These are phyloP conservation scores for Camarhynchus parvulus DNA, from an alignment of 2,113 vertebrate species.

Conservation along the genomic window DNA sequence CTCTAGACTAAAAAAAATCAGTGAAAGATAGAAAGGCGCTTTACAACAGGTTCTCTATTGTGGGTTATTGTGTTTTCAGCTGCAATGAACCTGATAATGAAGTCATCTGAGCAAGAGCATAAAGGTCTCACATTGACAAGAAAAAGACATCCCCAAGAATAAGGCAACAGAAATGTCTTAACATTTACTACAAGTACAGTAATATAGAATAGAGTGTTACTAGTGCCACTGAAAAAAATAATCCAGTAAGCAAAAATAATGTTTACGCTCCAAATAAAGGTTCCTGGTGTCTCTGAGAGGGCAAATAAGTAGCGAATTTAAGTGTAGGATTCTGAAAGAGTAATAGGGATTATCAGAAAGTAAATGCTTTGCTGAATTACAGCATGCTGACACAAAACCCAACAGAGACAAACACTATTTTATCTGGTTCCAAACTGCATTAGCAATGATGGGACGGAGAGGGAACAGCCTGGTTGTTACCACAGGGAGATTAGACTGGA, in stretches of 20 bases:
- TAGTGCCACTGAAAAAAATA: slow-evolving; percentile 54
- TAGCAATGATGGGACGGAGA: neutral
- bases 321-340: slow-evolving; percentile 31
- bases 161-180: slow-evolving; percentile 26
- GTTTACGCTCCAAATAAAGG: slow-evolving; percentile 47
- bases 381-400: slow-evolving; percentile 37
- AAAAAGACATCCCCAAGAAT: slow-evolving; percentile 52
- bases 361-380: slow-evolving; percentile 33
- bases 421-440: neutral
- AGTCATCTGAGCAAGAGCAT: slow-evolving; percentile 54
- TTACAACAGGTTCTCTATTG: slow-evolving; percentile 47
- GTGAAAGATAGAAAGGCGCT: slow-evolving; percentile 32
- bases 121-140: slow-evolving; percentile 64
- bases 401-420: slow-evolving; percentile 22
- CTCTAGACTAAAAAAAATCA: slow-evolving; percentile 29
- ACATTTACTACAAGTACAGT: slow-evolving; percentile 34
- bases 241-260: slow-evolving; percentile 39
- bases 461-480: neutral
- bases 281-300: slow-evolving; percentile 37
- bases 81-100: slow-evolving; percentile 65
- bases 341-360: slow-evolving; percentile 33
- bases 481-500: neutral
- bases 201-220: slow-evolving; percentile 28
- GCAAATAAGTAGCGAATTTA: slow-evolving; percentile 55
- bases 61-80: slow-evolving; percentile 61